Conservation (phyloP, 2,888 invertebrate species). For the Gymnoscelis rufifasciata region DNA sequence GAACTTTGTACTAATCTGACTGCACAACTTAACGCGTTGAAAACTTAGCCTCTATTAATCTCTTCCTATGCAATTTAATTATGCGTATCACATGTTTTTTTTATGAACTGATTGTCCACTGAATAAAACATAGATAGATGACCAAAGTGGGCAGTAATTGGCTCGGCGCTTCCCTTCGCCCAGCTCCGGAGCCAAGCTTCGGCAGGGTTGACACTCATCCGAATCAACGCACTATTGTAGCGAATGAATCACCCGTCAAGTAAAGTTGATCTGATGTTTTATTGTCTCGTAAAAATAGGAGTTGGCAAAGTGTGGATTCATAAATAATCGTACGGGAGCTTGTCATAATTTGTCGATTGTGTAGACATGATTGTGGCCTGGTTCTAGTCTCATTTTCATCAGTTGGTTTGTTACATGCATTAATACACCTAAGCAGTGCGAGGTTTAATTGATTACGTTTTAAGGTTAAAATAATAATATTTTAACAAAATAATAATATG, state of each 20-base stretch:
- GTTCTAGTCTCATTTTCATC: too few relatives aligned
- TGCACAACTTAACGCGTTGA: too few relatives aligned
- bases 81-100: neutral
- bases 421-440: too few relatives aligned
- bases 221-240: neutral
- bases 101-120: conserved; percentile 11
- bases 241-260: neutral
- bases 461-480: too few relatives aligned
- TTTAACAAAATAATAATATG: neutral
- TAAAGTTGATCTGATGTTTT: too few relatives aligned
- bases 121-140: conserved; percentile 24
- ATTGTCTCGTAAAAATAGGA: too few relatives aligned
- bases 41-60: neutral
- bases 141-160: conserved; percentile 25
- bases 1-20: too few relatives aligned
- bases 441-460: too few relatives aligned
- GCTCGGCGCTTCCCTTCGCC: conserved; percentile 15
- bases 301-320: neutral
- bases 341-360: too few relatives aligned
- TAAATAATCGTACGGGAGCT: too few relatives aligned
- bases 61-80: neutral
- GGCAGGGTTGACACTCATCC: conserved; percentile 22
- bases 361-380: too few relatives aligned
- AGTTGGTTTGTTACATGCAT: too few relatives aligned
- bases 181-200: neutral